Conservation (phyloP, 2,888 invertebrate species). For the Bombyx huttoni region DNA sequence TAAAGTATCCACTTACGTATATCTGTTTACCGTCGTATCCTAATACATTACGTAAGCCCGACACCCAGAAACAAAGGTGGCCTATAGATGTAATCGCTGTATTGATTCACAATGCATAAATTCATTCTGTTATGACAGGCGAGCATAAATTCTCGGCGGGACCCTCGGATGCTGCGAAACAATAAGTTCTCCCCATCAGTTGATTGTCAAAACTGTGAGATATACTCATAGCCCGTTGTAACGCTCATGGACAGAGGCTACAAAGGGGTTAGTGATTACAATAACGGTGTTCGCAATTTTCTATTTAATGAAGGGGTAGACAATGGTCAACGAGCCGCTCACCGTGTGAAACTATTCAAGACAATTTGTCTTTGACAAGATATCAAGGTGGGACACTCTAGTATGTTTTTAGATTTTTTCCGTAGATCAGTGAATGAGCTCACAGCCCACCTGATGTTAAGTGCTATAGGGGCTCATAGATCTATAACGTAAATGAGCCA, state of each 20-base stretch:
- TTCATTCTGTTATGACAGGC: constrained; percentile 70
- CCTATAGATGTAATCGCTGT: constrained; percentile 62
- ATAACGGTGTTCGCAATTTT: constrained; percentile 46
- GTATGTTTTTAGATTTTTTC: neutral
- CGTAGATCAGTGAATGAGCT: no score
- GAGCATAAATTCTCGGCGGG: constrained; percentile 63
- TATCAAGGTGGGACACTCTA: neutral
- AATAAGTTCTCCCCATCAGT: constrained; percentile 50
- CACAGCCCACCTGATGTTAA: no score
- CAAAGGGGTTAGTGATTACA: constrained; percentile 52
- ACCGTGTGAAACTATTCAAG: constrained; percentile 54
- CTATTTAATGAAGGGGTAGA: constrained; percentile 53
- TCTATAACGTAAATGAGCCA: no score
- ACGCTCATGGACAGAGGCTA: constrained; percentile 50
- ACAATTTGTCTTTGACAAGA: neutral
- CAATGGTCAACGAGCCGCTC: constrained; percentile 53
- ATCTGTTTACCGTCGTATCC: constrained; percentile 44
- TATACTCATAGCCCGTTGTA: constrained; percentile 44
- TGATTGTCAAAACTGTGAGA: constrained; percentile 54
- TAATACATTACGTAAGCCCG: constrained; percentile 52
- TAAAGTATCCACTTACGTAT: constrained; percentile 44
- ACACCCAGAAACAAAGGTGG: constrained; percentile 64
- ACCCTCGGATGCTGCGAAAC: constrained; percentile 67
- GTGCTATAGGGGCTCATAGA: no score
- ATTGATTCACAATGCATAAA: constrained; percentile 70